A percentile compares a stretch with the other conserved stretches of the same genome.
Evolutionary conservation across 2,888 invertebrate species (phyloP).

Genomic region (Andrena flavipes): DNA sequence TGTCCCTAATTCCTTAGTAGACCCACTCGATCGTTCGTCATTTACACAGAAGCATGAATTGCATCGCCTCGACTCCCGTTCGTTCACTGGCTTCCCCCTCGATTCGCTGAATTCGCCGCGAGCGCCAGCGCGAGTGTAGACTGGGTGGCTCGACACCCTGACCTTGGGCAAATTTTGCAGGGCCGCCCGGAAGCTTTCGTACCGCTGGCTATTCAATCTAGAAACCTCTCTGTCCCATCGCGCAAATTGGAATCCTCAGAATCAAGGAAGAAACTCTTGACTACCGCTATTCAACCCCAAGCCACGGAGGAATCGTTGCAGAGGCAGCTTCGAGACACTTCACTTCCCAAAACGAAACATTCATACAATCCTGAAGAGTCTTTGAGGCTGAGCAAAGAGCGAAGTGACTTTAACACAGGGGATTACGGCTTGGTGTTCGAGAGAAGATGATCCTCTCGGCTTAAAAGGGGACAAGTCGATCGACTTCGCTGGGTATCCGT

Average conservation of each 20-base stretch:
- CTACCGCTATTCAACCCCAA: too few species aligned
- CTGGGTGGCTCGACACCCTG: constrained; percentile 44
- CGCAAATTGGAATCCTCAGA: too few species aligned
- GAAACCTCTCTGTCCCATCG: neutral
- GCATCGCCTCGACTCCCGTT: constrained; percentile 12
- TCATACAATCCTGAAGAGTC: too few species aligned
- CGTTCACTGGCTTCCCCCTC: constrained; percentile 1
- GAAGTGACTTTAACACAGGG: neutral
- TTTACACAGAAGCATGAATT: neutral
- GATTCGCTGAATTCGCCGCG: constrained; percentile 14
- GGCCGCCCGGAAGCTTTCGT: neutral
- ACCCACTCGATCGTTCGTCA: constrained; percentile 4
- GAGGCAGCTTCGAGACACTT: neutral
- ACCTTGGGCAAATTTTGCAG: constrained; percentile 62
- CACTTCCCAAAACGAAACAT: too few species aligned
- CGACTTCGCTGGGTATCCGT: neutral
- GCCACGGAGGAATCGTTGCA: too few species aligned
- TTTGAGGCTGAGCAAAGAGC: neutral
- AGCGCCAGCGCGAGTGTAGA: constrained; percentile 36
- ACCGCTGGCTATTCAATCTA: neutral
- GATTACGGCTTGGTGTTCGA: neutral
- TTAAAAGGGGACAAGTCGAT: constrained; percentile 30
- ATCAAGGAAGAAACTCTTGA: too few species aligned
- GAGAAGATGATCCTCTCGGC: constrained; percentile 4
- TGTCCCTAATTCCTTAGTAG: too few species aligned